Percentiles rank a stretch among this genome's conserved stretches.
Evolutionary conservation across 1,140 invertebrate species (phyloP).

Genomic region (Bemisia tabaci): DNA sequence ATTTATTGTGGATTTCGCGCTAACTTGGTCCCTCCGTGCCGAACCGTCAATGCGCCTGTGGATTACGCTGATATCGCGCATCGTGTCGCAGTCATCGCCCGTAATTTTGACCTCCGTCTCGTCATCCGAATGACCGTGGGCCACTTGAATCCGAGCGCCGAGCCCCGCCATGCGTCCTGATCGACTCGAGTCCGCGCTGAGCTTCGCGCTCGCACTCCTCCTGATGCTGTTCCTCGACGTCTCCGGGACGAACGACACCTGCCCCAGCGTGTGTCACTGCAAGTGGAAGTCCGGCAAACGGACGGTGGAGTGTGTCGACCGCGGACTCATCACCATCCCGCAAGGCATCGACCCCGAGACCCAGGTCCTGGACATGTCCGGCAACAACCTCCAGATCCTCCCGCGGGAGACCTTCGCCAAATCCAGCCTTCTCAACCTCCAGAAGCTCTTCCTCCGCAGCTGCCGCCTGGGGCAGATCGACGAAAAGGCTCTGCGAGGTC

Average conservation of each 20-base stretch:
- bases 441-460: slow-evolving; percentile 63
- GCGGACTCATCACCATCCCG: slow-evolving; percentile 64
- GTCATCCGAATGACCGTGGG: too few species aligned
- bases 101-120: too few species aligned
- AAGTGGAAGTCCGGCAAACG: slow-evolving; percentile 88
- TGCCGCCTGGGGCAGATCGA: slow-evolving; percentile 77
- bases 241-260: slow-evolving; percentile 31
- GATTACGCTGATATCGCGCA: too few species aligned
- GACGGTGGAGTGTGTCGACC: slow-evolving; percentile 73
- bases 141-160: too few species aligned
- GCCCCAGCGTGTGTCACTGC: slow-evolving; percentile 66
- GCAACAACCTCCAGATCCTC: slow-evolving; percentile 69
- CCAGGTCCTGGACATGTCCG: slow-evolving; percentile 76
- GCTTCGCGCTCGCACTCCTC: too few species aligned
- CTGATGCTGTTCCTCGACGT: background rate
- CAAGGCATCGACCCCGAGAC: slow-evolving; percentile 68
- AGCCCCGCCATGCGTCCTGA: too few species aligned
- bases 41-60: too few species aligned
- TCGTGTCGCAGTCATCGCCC: too few species aligned
- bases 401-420: slow-evolving; percentile 63
- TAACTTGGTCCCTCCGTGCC: too few species aligned
- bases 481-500: slow-evolving; percentile 58
- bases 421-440: slow-evolving; percentile 67
- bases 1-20: too few species aligned
- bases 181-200: too few species aligned